Evolutionary conservation across 2,113 vertebrate genomes (phyloP).

Genomic region (Tamias sibiricus): DNA sequence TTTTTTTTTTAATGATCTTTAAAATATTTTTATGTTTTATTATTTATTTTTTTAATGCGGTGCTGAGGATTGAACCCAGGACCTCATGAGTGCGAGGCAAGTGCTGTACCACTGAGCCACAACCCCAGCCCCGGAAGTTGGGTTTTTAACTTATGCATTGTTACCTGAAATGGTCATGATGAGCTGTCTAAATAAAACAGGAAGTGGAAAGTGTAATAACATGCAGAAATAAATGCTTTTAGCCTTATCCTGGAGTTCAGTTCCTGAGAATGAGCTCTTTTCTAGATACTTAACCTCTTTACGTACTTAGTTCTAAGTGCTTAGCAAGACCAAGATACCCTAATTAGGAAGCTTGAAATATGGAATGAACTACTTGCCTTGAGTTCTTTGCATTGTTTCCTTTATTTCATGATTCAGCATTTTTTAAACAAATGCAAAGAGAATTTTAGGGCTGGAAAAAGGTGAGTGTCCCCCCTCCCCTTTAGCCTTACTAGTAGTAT

Average conservation of each 20-base stretch:
- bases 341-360: not conserved
- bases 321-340: not conserved
- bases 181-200: constrained; percentile 78
- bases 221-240: constrained; percentile 75
- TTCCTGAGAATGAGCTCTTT: constrained; percentile 50
- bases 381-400: not conserved
- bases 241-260: not conserved
- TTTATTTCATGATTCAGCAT: constrained; percentile 30
- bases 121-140: too few species aligned
- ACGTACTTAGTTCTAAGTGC: constrained; percentile 2
- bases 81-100: too few species aligned
- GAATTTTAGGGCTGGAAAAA: constrained; percentile 54
- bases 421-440: constrained; percentile 37
- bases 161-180: constrained; percentile 83
- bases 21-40: too few species aligned
- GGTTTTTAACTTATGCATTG: constrained; percentile 30
- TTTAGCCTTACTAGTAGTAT: constrained; percentile 24
- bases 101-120: too few species aligned
- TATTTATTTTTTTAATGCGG: too few species aligned
- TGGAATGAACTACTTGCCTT: not conserved
- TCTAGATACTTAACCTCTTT: not conserved
- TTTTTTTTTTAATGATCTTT: too few species aligned
- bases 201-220: constrained; percentile 78
- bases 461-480: not conserved
- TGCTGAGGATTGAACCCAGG: too few species aligned